Conservation (phyloP, 2,113 vertebrate genomes). For the Tachysurus vachellii region DNA sequence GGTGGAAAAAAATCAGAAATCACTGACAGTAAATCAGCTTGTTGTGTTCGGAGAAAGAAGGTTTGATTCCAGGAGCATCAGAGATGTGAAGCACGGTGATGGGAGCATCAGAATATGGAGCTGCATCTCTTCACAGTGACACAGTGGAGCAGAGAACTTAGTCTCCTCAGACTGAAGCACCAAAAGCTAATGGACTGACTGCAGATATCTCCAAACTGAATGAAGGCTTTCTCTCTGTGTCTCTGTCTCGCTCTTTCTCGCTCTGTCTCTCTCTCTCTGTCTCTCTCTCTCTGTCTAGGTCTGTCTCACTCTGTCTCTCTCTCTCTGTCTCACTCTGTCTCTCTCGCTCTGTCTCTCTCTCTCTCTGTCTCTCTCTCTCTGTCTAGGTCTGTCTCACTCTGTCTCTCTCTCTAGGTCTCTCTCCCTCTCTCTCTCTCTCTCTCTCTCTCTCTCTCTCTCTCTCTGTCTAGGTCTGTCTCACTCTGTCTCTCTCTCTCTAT, state of each 20-base stretch:
- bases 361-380: neutral
- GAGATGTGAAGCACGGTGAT: neutral
- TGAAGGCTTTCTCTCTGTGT: neutral
- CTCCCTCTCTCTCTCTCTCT: neutral
- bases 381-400: neutral
- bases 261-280: neutral
- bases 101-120: neutral
- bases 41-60: neutral
- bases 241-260: neutral
- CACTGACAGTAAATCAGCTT: too few relatives aligned
- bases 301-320: neutral
- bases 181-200: neutral
- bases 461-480: neutral
- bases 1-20: too few relatives aligned
- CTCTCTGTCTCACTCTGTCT: neutral
- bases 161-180: neutral
- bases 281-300: neutral
- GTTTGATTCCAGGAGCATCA: neutral
- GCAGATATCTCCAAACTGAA: neutral
- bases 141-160: neutral
- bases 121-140: neutral
- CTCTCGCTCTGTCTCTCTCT: neutral
- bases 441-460: neutral
- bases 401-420: neutral
- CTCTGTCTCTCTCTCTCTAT: neutral